Evolutionary conservation across 2,888 invertebrate species (phyloP).

Genomic region (Eristalis intricaria): DNA sequence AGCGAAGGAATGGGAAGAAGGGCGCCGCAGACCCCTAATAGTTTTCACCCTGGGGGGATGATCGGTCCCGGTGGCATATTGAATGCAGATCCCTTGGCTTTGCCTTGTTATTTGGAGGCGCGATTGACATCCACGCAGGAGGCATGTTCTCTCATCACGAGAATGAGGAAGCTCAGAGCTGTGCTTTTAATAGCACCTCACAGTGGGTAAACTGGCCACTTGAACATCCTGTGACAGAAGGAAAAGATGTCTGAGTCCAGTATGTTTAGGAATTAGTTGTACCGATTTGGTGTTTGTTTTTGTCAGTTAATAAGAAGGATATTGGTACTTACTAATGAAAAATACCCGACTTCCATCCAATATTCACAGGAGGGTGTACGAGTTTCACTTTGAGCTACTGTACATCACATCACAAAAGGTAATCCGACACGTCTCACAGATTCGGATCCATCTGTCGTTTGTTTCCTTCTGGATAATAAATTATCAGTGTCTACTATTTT

Average conservation of each 20-base stretch:
- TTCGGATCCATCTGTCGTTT: too few species aligned
- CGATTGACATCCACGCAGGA: conserved; percentile 94
- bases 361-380: too few species aligned
- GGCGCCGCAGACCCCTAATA: conserved; percentile 89
- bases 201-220: conserved; percentile 96
- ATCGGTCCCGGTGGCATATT: conserved; percentile 98
- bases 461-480: too few species aligned
- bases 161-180: conserved; percentile 97
- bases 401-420: too few species aligned
- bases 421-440: too few species aligned
- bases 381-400: too few species aligned
- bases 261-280: too few species aligned
- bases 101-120: conserved; percentile 86
- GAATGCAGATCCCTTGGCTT: conserved; percentile 97
- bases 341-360: too few species aligned
- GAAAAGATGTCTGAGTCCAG: conserved; percentile 97
- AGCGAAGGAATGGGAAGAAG: conserved; percentile 86
- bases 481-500: too few species aligned
- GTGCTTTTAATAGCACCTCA: conserved; percentile 86
- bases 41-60: conserved; percentile 90
- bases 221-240: conserved; percentile 86
- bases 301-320: too few species aligned
- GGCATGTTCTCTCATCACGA: conserved; percentile 98
- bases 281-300: too few species aligned
- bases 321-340: too few species aligned